Evolutionary conservation across 2,113 vertebrate species (phyloP).

Genomic region (Capra hircus): DNA sequence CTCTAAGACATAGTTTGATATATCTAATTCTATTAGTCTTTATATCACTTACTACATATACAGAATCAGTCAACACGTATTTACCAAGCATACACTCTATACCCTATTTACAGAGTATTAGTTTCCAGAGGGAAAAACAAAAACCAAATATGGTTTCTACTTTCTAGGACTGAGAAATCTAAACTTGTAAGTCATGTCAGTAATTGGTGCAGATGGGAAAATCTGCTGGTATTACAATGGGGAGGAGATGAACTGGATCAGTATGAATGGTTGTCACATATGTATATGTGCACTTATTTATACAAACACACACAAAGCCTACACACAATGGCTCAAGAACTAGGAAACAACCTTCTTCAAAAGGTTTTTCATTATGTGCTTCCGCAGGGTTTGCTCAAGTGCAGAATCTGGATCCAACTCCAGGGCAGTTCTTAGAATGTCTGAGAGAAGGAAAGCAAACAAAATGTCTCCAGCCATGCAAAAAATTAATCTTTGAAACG

Average conservation of each 20-base stretch:
- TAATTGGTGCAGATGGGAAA: neutral
- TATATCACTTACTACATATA: neutral
- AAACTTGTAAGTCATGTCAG: neutral
- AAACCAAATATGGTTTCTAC: neutral
- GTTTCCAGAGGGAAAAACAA: neutral
- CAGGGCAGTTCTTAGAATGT: constrained; percentile 55
- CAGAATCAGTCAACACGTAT: neutral
- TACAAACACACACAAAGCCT: neutral
- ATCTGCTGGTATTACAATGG: neutral
- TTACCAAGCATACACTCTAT: neutral
- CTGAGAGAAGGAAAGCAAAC: constrained; percentile 46
- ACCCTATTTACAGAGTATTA: neutral
- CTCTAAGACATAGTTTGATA: neutral
- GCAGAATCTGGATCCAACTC: constrained; percentile 48
- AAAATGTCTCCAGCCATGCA: neutral
- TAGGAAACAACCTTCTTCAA: constrained; percentile 67
- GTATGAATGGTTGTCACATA: neutral
- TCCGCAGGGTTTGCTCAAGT: constrained; percentile 57
- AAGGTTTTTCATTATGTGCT: constrained; percentile 68
- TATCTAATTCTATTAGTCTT: neutral
- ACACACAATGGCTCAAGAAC: neutral
- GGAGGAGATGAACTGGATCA: neutral
- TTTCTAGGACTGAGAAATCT: constrained; percentile 25
- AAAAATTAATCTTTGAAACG: neutral
- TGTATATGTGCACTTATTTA: neutral